These are phyloP conservation scores for Zaprionus ghesquierei DNA, from an alignment of 1,140 invertebrate genomes.

Conservation along the genomic window DNA sequence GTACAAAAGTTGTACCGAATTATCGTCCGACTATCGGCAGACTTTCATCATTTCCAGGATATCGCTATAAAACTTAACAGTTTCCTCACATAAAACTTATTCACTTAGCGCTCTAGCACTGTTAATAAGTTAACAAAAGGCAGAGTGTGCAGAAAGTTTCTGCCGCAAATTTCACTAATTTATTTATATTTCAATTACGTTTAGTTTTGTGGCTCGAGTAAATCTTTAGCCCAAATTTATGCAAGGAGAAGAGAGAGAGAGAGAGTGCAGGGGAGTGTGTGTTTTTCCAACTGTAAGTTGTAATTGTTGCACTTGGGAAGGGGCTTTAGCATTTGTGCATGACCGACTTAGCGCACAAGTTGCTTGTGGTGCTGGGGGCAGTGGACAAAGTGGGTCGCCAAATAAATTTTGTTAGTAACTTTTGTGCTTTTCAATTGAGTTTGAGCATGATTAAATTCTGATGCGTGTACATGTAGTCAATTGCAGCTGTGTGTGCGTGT, in stretches of 20 bases:
- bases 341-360: constrained; percentile 33
- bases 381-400: constrained; percentile 30
- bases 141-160: neutral
- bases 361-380: neutral
- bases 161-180: neutral
- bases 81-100: neutral
- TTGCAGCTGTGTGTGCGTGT: constrained; percentile 38
- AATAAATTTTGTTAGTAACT: constrained; percentile 44
- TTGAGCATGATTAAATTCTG: constrained; percentile 73
- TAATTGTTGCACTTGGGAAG: neutral
- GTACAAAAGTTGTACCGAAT: too few relatives aligned
- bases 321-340: constrained; percentile 19
- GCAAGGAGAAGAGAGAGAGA: neutral
- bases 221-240: neutral
- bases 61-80: neutral
- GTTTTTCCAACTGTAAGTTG: neutral
- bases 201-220: neutral
- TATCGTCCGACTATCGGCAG: too few relatives aligned
- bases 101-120: neutral
- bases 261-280: neutral
- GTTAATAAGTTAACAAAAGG: neutral
- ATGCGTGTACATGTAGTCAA: constrained; percentile 55
- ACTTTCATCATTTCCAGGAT: too few relatives aligned
- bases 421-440: constrained; percentile 70
- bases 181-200: constrained; percentile 3